These are phyloP conservation scores for Hydraecia micacea DNA, from an alignment of 2,888 invertebrate genomes.

Conservation along the genomic window DNA sequence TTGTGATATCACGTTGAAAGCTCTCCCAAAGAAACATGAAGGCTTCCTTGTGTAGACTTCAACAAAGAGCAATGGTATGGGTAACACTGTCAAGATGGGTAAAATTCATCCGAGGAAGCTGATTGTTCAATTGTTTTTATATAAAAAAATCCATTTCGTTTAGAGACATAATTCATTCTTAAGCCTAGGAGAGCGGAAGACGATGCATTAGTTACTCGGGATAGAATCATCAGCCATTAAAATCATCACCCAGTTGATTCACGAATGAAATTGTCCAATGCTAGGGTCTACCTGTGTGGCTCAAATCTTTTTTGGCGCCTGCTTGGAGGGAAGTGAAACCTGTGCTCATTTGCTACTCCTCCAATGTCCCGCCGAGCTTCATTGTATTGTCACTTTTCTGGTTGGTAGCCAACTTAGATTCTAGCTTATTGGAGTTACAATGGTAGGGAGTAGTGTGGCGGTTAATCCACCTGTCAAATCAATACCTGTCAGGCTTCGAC, in stretches of 20 bases:
- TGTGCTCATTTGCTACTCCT: background rate
- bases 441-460: background rate
- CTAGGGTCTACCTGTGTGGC: background rate
- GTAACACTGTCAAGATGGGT: background rate
- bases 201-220: too few species aligned
- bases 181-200: background rate
- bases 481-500: background rate
- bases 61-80: background rate
- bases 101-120: background rate
- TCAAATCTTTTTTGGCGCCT: background rate
- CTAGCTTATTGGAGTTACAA: background rate
- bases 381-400: background rate
- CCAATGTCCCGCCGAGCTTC: background rate
- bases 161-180: too few species aligned
- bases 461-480: background rate
- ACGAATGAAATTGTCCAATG: background rate
- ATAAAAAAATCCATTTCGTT: background rate
- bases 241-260: background rate
- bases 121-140: background rate
- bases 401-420: too few species aligned
- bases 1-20: background rate
- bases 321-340: background rate
- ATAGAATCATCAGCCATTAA: background rate
- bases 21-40: background rate
- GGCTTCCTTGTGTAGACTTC: background rate